Evolutionary conservation across 1,140 invertebrate species (phyloP), one percentile per base, ranked within the genome.

Genomic region (Amyelois transitella): DNA sequence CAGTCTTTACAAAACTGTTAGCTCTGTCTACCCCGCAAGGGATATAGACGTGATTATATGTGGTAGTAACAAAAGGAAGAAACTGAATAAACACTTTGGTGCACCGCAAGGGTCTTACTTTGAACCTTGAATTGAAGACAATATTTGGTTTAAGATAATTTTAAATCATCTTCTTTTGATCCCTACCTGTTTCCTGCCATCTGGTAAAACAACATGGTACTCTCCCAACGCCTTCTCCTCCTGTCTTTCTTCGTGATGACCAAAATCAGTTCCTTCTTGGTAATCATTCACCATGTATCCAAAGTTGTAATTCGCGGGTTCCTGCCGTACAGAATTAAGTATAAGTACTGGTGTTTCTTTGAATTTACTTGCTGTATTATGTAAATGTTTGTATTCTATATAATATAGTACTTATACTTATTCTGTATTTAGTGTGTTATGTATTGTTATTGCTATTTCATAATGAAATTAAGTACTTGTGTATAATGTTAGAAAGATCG

Each of bases 201-300:
- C 94, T 63, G 94, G 93, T 52, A 95, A 81, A 1, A 94, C 90
- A 1, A 95, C 94, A 72, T 91, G 92, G 79, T 94, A 95, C 64
- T 92, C 89, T 54, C 94, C 94, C 52, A 91, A 87, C n/a, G 92
- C 91, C 17, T 88, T 88, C 64, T 92, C 91, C 19, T 92, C 93
- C 63, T 92, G 88, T 32, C 93, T 90, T 22, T 90, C 89, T 72
- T 94, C 93, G 70, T 92, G 90, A 79, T 94, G 94, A 1, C 92
- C 91, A 66, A 93, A 94, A 61, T 94, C 92, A 18, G 92, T 92
- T 52, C 93, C 93, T 22, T 90, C 91, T 55, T 89, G 82, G 55
- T 91, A 89, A 71, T 94, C 93, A 77, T 92, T 92, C 21, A 94
- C 93, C 66, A 91, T 90, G 72, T 94, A 94, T 72, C 93, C 91